A percentile compares a stretch with the other conserved stretches of the same genome.
Conservation (phyloP, 1,140 invertebrate genomes). For the Popillia japonica region DNA sequence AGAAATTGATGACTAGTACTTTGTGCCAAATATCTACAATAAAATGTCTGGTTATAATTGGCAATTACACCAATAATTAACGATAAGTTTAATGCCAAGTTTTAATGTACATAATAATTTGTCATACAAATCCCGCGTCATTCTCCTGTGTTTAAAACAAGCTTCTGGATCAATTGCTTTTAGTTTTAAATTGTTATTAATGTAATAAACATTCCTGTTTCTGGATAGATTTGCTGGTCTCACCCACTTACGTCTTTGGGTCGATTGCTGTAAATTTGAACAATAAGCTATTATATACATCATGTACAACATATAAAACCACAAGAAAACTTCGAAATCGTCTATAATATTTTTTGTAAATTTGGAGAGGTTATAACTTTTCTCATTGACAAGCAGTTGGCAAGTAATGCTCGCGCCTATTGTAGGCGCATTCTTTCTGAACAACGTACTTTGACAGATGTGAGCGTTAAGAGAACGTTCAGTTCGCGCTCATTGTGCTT, state of each 20-base stretch:
- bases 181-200: background rate
- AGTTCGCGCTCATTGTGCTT: constrained; percentile 1
- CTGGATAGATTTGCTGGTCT: background rate
- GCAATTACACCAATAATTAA: background rate
- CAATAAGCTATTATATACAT: background rate
- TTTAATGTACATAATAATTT: background rate
- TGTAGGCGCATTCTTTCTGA: background rate
- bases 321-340: background rate
- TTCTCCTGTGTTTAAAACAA: background rate
- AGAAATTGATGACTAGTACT: constrained; percentile 27
- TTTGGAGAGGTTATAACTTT: background rate
- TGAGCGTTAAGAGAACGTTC: background rate
- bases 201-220: background rate
- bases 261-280: background rate
- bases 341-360: background rate
- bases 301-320: background rate
- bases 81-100: constrained; percentile 1
- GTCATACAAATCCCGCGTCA: constrained; percentile 11
- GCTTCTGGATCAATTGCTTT: background rate
- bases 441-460: background rate
- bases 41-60: background rate
- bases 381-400: background rate
- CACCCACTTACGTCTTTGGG: background rate
- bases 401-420: background rate
- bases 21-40: constrained; percentile 11